These are phyloP conservation scores for Pharmacophagus antenor DNA, from an alignment of 2,888 invertebrate genomes.

Conservation along the genomic window DNA sequence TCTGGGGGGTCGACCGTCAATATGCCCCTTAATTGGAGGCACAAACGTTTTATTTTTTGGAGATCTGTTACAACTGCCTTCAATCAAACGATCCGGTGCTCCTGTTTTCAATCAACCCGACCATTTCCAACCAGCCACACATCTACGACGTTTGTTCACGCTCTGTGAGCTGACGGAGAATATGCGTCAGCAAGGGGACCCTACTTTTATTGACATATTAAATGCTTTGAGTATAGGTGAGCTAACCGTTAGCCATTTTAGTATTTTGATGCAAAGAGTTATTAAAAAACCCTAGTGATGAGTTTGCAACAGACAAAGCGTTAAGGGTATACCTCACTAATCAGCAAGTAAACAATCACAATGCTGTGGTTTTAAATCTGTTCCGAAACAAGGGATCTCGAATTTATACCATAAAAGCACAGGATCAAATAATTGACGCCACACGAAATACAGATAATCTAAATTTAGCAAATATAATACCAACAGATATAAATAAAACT, in stretches of 20 bases:
- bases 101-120: constrained; percentile 28
- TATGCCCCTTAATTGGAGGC: no score
- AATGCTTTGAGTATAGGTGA: constrained; percentile 27
- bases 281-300: constrained; percentile 29
- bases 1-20: no score
- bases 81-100: constrained; percentile 16
- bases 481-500: no score
- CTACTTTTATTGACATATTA: constrained; percentile 21
- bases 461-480: no score
- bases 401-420: no score
- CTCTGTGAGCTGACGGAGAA: constrained; percentile 22
- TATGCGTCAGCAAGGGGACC: constrained; percentile 23
- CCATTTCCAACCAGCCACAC: constrained; percentile 27
- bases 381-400: no score
- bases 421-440: no score
- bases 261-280: constrained; percentile 21
- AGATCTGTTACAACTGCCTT: constrained; percentile 23
- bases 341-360: no score
- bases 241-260: constrained; percentile 24
- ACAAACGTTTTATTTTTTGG: no score
- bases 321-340: no score
- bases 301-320: constrained; percentile 28
- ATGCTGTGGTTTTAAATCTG: no score
- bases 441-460: no score
- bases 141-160: constrained; percentile 28